Evolutionary conservation across 2,888 invertebrate species (phyloP).

Genomic region (Herminia tarsipennalis): DNA sequence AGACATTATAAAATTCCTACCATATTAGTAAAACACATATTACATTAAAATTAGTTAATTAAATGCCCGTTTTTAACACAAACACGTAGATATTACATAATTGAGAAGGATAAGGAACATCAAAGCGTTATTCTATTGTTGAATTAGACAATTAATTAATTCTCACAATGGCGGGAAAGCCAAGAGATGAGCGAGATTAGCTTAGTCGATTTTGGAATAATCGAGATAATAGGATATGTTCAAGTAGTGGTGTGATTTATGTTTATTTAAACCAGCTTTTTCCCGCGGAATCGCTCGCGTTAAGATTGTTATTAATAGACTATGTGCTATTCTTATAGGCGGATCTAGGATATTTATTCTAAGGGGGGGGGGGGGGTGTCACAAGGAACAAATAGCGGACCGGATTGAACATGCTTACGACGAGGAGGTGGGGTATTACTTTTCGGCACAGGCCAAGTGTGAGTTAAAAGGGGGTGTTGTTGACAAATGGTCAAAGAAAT

Average conservation of each 20-base stretch:
- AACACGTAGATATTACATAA: constrained; percentile 26
- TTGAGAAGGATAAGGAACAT: constrained; percentile 31
- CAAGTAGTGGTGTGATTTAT: constrained; percentile 8
- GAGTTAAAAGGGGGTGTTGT: no score
- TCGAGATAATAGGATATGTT: constrained; percentile 13
- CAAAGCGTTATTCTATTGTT: constrained; percentile 45
- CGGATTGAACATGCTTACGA: no score
- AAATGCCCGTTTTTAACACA: constrained; percentile 24
- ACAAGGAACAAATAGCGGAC: no score
- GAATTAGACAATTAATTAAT: constrained; percentile 51
- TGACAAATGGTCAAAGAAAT: no score
- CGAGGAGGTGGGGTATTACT: no score
- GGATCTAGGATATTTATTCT: no score
- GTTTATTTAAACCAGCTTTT: no score
- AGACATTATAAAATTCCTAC: neutral
- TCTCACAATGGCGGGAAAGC: constrained; percentile 43
- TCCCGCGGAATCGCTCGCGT: no score
- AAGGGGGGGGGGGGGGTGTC: no score
- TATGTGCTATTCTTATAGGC: no score
- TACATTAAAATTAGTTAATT: neutral
- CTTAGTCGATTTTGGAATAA: constrained; percentile 11
- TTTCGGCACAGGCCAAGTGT: no score
- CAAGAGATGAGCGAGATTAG: constrained; percentile 27
- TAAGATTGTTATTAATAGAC: no score
- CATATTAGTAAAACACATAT: neutral